Conservation (phyloP, 2,113 vertebrate species). For the Sterna hirundo region DNA sequence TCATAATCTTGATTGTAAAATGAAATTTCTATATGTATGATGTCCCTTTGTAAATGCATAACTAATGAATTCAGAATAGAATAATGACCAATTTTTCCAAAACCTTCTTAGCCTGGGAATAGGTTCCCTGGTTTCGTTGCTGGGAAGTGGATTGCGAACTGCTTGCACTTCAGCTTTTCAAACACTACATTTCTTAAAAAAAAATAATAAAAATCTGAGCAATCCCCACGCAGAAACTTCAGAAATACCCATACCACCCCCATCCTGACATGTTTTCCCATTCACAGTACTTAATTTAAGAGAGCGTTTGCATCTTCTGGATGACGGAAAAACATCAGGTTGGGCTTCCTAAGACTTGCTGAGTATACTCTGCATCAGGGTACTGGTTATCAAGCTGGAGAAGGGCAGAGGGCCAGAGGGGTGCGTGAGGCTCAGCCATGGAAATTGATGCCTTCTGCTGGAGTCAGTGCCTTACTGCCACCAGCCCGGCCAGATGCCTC, state of each 20-base stretch:
- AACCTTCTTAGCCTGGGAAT: not conserved
- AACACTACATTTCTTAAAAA: not conserved
- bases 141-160: not conserved
- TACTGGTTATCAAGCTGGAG: not conserved
- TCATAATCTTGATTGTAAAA: constrained; percentile 21
- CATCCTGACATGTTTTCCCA: not conserved
- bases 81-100: not conserved
- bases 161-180: not conserved
- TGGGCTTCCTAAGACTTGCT: not conserved
- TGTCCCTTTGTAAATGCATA: not conserved
- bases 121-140: not conserved
- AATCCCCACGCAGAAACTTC: not conserved
- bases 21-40: not conserved
- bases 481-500: not conserved
- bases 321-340: not conserved
- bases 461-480: not conserved
- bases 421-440: accelerated
- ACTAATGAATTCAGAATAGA: not conserved
- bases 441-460: not conserved
- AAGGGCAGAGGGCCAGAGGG: not conserved
- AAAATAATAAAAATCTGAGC: not conserved
- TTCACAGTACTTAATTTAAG: not conserved
- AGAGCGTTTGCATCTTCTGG: not conserved
- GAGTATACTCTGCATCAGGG: not conserved
- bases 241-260: not conserved